These are phyloP conservation scores for Litocranius walleri DNA, from an alignment of 2,113 vertebrate species.

Conservation along the genomic window DNA sequence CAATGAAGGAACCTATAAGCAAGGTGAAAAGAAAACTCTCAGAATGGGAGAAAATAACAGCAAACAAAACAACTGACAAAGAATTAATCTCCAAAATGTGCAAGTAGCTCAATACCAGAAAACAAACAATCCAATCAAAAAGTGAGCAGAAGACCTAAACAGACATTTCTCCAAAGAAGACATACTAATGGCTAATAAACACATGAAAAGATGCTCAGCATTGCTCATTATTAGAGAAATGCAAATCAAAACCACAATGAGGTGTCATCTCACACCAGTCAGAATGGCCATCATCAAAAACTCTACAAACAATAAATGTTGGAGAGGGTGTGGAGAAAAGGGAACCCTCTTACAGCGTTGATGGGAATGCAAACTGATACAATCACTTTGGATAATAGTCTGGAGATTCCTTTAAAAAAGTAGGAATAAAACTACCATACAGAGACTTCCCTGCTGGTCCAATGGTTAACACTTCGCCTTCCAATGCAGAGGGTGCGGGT, in stretches of 20 bases:
- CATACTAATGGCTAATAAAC: background rate
- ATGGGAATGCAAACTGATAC: background rate
- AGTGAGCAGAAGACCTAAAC: background rate
- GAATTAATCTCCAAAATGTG: background rate
- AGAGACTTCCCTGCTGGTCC: background rate
- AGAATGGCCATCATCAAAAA: background rate
- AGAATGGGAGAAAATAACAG: background rate
- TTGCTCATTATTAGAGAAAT: background rate
- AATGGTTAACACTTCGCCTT: background rate
- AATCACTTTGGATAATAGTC: background rate
- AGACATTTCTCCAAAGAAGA: background rate
- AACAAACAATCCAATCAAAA: background rate
- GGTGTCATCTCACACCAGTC: background rate
- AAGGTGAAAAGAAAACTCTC: background rate
- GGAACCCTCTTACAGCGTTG: background rate
- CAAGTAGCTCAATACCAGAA: background rate
- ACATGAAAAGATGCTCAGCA: background rate
- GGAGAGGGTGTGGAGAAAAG: background rate
- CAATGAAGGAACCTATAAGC: background rate
- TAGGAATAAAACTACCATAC: background rate
- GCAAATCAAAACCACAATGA: background rate
- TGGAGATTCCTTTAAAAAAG: background rate
- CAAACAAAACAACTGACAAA: background rate
- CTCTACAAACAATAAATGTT: background rate
- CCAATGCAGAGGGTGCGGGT: background rate